Base-by-base conservation (phyloP, 2,797 vertebrate genomes). In the Acipenser ruthenus region DNA sequence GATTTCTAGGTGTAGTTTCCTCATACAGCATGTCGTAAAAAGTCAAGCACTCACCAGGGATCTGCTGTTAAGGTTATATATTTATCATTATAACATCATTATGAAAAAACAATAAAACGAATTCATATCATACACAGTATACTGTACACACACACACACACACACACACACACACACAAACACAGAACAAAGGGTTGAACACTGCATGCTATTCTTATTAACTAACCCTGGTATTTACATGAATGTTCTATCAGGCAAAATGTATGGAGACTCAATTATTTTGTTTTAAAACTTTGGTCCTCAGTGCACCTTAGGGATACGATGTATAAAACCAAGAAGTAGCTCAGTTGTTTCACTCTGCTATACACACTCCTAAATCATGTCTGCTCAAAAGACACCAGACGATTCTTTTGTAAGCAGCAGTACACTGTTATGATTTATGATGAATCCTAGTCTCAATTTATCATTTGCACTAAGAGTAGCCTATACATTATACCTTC, bases 401-500 rank as follows among this genome's bases (percentile, higher is more conserved):
- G 78, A 83, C 82, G 84, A 77, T 86, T 81, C 79, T 77, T 73
- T 64, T 69, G 67, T 75, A 79, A 80, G 83, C 81, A 80, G 79
- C 18, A 60, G 75, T 68, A 80, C 79, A 74, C 68, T 62, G 71
- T 64, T 55, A 53, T 89, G 87, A 90, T 89, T 88, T 87, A 90
- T 84, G 84, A 85, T 66, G 65, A 79, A 80, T 78, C 79, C 78
- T 72, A 78, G 77, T 72, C 76, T 79, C 83, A 78, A 85, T 88
- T 87, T 86, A 81, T 88, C 87, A 86, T 77, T 68, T 74, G 83
- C 37, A 79, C 71, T 69, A 79, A 72, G 67, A 78, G 86, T 23
- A n/a, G n/a, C n/a, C n/a, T n/a, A 53, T 84, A 82, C 86, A 83
- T 88, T 83, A 86, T 87, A 85, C 37, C 37, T 37, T 80, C 83